Evolutionary conservation across 2,113 vertebrate species (phyloP).

Genomic region (Nyctibius bracteatus): DNA sequence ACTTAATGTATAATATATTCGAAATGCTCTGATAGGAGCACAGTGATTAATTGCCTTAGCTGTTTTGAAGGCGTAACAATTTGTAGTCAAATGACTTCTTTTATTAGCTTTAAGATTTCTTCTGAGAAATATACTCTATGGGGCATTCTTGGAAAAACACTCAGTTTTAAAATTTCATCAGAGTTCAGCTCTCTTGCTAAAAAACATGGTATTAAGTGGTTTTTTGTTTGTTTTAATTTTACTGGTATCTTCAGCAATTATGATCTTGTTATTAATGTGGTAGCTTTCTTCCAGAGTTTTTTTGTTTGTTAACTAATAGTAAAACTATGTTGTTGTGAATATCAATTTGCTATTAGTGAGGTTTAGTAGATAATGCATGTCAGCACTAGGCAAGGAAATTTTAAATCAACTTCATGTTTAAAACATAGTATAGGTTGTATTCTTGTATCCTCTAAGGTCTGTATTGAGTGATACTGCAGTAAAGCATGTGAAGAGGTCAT

Average conservation of each 20-base stretch:
- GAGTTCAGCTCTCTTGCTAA: not conserved
- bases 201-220: not conserved
- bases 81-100: not conserved
- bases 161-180: not conserved
- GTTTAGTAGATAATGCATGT: not conserved
- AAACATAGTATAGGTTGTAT: not conserved
- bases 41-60: not conserved
- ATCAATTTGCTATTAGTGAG: not conserved
- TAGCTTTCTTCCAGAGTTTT: not conserved
- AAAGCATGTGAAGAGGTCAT: not conserved
- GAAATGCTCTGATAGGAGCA: not conserved
- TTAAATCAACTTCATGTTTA: not conserved
- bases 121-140: not conserved
- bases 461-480: not conserved
- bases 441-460: not conserved
- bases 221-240: not conserved
- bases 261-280: not conserved
- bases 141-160: not conserved
- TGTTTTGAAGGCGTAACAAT: not conserved
- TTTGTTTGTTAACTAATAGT: not conserved
- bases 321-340: not conserved
- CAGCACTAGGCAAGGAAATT: not conserved
- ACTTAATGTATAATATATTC: not conserved
- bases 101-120: not conserved
- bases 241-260: not conserved